Base-by-base conservation (phyloP, 1,140 invertebrate genomes). In the Drosophila watanabei region DNA sequence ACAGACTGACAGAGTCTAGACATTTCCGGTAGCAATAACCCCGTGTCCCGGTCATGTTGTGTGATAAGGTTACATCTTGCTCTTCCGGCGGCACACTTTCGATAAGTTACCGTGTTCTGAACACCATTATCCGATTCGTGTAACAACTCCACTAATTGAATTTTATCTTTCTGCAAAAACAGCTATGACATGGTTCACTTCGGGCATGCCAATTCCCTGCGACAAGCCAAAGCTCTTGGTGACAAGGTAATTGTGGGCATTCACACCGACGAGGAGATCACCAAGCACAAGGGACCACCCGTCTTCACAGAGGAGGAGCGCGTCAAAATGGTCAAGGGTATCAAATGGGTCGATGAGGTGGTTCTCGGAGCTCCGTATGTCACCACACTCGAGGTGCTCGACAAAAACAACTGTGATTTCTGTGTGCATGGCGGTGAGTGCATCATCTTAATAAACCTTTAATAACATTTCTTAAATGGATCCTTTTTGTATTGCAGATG, bases 311-410 rank as follows among this genome's bases (percentile, higher is more conserved):
- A 99, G 94, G 95, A 99, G 93, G 99, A 99, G 94, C 95, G 99
- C 61, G 99, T 99, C 93, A 98, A 99, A 95, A 99, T 99, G 99
- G 98, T 99, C 18, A 95, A 96, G 84, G 98, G 98, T n/a, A 99
- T 99, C 66, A 99, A 99, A 94, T 99, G 99, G 99, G 99, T 99
- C 7, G 99, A 99, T 94, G 98, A 99, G 94, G 98, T 99, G 39
- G 97, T 99, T 6, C 98, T 99, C 94, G 97, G 96, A 82, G 99
- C 98, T 35, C 99, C 99, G 30, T 99, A 99, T 94, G 98, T 99
- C 11, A 99, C 99, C 33, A 99, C 98, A 11, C 94, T 99, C 59
- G 98, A 99, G 93, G 99, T 98, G 3, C 94, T 99, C 83, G 98
- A 99, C 93, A 97, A 99, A 94, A 97, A 99, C 93, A 95, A 98